Conservation (phyloP, 2,797 vertebrate genomes). For the Uromys caudimaculatus region DNA sequence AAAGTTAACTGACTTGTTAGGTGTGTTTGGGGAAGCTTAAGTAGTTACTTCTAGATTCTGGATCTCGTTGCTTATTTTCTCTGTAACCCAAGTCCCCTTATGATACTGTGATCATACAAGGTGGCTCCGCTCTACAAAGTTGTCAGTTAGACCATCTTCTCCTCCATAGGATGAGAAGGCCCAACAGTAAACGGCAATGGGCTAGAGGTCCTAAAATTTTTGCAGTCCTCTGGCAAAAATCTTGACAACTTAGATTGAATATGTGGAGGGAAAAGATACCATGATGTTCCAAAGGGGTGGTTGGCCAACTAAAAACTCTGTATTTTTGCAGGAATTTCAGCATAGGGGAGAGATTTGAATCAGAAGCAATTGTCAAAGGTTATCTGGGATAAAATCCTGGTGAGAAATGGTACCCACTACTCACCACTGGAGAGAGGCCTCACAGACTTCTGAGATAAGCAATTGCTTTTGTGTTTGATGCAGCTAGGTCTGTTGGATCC, state of each 20-base stretch:
- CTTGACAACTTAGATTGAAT: neutral
- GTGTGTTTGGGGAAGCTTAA: neutral
- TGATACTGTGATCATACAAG: neutral
- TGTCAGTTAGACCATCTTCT: neutral
- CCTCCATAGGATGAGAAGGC: neutral
- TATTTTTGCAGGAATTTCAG: constrained; percentile 33
- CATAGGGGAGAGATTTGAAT: neutral
- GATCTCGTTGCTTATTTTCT: neutral
- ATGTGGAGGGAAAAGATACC: neutral
- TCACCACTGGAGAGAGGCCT: neutral
- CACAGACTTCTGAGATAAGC: constrained; percentile 23
- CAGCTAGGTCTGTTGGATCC: neutral
- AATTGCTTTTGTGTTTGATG: constrained; percentile 15
- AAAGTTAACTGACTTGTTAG: neutral
- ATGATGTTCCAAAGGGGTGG: neutral
- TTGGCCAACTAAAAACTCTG: neutral
- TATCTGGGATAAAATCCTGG: constrained; percentile 3
- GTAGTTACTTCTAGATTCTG: neutral
- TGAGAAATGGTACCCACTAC: neutral
- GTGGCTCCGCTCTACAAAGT: neutral
- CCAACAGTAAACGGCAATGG: neutral
- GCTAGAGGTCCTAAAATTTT: neutral
- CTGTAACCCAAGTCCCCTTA: neutral
- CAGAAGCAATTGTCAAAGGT: constrained; percentile 20
- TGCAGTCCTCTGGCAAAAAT: neutral